These are phyloP conservation scores for Dicerorhinus sumatrensis DNA, from an alignment of 2,113 vertebrate species.

Conservation along the genomic window DNA sequence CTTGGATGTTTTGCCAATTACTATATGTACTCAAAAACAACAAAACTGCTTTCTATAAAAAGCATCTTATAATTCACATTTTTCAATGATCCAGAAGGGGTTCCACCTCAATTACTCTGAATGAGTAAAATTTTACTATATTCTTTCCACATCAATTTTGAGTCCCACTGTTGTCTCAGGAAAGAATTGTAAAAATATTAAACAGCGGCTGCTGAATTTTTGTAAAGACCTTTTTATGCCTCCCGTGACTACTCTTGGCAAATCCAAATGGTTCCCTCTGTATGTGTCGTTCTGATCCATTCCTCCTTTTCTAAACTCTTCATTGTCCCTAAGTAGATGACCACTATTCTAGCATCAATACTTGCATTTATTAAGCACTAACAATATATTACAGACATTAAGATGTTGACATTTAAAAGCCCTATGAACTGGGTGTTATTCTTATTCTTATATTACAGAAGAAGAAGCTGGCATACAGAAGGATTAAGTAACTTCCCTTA, in stretches of 20 bases:
- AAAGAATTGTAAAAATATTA: slow-evolving; percentile 26
- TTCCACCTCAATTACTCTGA: slow-evolving; percentile 71
- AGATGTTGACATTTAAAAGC: background rate
- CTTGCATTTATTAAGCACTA: background rate
- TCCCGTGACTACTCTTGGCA: background rate
- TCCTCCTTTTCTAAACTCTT: background rate
- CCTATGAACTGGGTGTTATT: background rate
- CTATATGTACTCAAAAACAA: slow-evolving; percentile 79
- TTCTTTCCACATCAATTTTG: slow-evolving; percentile 13
- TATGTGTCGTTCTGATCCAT: background rate
- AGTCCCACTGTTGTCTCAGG: background rate
- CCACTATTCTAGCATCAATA: background rate
- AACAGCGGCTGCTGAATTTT: background rate
- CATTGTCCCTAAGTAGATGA: background rate
- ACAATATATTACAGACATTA: background rate
- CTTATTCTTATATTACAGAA: background rate
- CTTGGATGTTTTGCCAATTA: slow-evolving; percentile 81
- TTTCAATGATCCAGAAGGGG: slow-evolving; percentile 71
- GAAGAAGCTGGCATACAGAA: background rate
- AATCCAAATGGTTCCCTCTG: background rate
- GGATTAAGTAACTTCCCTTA: background rate
- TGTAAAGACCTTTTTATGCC: background rate
- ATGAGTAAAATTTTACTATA: slow-evolving; percentile 62
- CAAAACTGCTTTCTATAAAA: slow-evolving; percentile 79
- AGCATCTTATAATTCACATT: slow-evolving; percentile 74